phyloP scores from a whole-genome alignment of 1,140 invertebrate genomes.

The Philotrypesis tridentata region DNA sequence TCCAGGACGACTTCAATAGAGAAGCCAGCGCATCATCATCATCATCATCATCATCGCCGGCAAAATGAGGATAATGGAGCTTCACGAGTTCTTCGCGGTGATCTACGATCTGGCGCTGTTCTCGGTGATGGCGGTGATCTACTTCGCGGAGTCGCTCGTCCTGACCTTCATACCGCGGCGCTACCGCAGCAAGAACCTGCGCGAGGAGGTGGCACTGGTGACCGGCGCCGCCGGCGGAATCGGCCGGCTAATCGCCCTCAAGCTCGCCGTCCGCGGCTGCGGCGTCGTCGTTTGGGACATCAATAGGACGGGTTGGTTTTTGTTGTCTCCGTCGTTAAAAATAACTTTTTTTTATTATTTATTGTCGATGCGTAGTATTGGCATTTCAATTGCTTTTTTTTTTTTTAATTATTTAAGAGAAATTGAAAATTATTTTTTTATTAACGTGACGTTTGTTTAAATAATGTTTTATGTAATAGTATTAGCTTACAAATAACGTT shows the following conservation, averaged over 20 bases:
- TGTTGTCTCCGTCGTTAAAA: no score
- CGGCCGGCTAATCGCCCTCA: slow-evolving; percentile 86
- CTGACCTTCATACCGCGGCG: slow-evolving; percentile 71
- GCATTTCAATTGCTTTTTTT: no score
- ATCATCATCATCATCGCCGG: background rate
- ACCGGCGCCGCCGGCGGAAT: slow-evolving; percentile 94
- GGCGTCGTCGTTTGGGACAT: slow-evolving; percentile 93
- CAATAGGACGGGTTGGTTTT: slow-evolving; percentile 84
- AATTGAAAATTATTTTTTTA: no score
- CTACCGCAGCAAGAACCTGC: slow-evolving; percentile 75
- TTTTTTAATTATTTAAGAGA: no score
- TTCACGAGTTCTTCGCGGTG: slow-evolving; percentile 40
- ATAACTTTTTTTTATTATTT: no score
- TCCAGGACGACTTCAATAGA: background rate
- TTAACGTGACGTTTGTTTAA: no score
- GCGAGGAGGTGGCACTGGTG: slow-evolving; percentile 85
- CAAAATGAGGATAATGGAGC: slow-evolving; percentile 11
- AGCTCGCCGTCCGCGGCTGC: slow-evolving; percentile 86
- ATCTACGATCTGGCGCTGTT: slow-evolving; percentile 63
- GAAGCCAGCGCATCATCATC: no score
- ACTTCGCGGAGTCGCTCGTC: slow-evolving; percentile 66
- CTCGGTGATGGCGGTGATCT: slow-evolving; percentile 60
- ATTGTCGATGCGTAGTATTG: no score
- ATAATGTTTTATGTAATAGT: no score
- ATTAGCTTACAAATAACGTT: no score